Evolutionary conservation across 2,113 vertebrate species (phyloP).

Genomic region (Malurus alboscapulatus): DNA sequence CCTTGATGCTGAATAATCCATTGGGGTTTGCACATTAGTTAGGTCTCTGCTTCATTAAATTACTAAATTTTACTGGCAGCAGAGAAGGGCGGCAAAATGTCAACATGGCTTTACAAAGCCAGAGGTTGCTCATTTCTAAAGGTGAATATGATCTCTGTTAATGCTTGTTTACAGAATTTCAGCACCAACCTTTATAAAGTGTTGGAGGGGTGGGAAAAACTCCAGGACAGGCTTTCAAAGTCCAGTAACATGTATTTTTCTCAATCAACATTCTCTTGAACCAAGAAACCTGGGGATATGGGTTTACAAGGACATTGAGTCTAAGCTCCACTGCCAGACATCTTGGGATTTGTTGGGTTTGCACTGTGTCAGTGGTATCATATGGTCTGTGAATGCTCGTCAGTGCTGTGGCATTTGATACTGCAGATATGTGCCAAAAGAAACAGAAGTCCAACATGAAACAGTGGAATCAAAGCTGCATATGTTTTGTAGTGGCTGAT

Average conservation of each 20-base stretch:
- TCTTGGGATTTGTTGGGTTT: conserved; percentile 5
- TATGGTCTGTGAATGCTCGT: neutral
- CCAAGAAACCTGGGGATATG: neutral
- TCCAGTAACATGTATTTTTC: conserved; percentile 53
- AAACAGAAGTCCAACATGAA: conserved; percentile 35
- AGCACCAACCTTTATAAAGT: conserved; percentile 30
- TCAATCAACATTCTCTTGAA: conserved; percentile 30
- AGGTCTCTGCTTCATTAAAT: conserved; percentile 69
- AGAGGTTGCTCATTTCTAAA: conserved; percentile 58
- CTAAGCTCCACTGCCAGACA: neutral
- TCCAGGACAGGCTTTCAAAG: neutral
- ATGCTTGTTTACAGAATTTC: conserved; percentile 48
- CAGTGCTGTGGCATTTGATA: conserved; percentile 13
- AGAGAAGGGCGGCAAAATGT: conserved; percentile 60
- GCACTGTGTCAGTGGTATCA: neutral
- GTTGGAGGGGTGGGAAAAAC: neutral
- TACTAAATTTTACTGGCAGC: conserved; percentile 69
- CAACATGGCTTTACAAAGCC: conserved; percentile 62
- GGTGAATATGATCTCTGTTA: conserved; percentile 59
- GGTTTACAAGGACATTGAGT: neutral
- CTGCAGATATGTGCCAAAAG: conserved; percentile 15
- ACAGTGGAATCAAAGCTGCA: conserved; percentile 31
- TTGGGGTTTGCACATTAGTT: conserved; percentile 33
- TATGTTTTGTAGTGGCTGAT: conserved; percentile 48
- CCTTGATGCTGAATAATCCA: conserved; percentile 65